Conservation (phyloP, 2,888 invertebrate genomes). For the Ceriagrion tenellum region DNA sequence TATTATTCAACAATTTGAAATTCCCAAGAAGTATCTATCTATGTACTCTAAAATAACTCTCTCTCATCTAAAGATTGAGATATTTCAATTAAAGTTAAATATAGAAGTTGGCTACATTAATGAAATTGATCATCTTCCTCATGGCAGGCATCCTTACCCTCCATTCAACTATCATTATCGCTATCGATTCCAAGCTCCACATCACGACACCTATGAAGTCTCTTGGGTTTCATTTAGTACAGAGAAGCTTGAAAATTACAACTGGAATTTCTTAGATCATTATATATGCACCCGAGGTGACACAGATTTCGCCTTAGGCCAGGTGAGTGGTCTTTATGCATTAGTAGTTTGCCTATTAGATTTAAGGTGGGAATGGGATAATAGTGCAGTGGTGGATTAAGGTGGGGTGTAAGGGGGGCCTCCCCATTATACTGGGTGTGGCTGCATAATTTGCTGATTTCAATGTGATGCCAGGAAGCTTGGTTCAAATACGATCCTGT, state of each 20-base stretch:
- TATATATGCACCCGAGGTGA: slow-evolving; percentile 97
- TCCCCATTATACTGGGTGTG: no score
- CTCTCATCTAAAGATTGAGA: no score
- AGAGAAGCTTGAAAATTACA: slow-evolving; percentile 96
- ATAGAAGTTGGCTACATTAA: not conserved
- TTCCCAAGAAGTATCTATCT: no score
- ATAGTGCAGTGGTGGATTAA: no score
- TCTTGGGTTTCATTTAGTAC: slow-evolving; percentile 97
- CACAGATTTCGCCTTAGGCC: slow-evolving; percentile 91
- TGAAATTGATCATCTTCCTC: not conserved
- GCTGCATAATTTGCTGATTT: no score
- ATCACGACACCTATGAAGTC: slow-evolving; percentile 95
- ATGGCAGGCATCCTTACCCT: slow-evolving; percentile 93
- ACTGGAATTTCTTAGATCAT: slow-evolving; percentile 98
- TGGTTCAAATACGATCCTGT: no score
- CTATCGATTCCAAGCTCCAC: slow-evolving; percentile 95
- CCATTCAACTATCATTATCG: slow-evolving; percentile 95
- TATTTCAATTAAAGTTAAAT: no score
- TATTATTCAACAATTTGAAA: no score
- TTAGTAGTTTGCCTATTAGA: slow-evolving; percentile 18
- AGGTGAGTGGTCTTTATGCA: slow-evolving; percentile 80
- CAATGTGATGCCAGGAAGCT: no score
- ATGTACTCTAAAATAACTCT: no score
- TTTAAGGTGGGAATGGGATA: slow-evolving; percentile 63
- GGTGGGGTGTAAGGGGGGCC: no score